Evolutionary conservation across 2,888 invertebrate species (phyloP).

Genomic region (Cataglyphis cursor): DNA sequence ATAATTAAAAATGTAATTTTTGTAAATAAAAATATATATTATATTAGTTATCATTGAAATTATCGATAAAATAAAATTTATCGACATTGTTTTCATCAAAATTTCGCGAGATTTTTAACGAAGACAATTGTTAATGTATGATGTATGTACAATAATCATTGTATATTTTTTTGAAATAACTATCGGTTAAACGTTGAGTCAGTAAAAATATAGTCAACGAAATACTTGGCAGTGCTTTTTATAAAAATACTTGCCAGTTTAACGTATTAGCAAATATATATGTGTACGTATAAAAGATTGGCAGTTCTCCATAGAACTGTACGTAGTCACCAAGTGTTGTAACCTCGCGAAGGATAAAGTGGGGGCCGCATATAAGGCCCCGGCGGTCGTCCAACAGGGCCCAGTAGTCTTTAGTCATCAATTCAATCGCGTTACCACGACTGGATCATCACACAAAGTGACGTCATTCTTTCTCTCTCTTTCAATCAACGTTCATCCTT

Average conservation of each 20-base stretch:
- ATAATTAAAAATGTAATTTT: background rate
- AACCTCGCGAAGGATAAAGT: constrained; percentile 77
- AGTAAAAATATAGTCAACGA: background rate
- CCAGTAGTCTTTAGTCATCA: constrained; percentile 86
- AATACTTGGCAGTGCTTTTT: background rate
- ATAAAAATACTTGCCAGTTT: background rate
- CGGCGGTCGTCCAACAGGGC: constrained; percentile 80
- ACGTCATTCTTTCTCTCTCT: constrained; percentile 56
- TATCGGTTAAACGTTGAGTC: background rate
- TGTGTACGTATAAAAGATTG: constrained; percentile 75
- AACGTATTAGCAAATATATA: background rate
- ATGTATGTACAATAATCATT: background rate
- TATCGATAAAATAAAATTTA: background rate
- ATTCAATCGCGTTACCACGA: constrained; percentile 72
- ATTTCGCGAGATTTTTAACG: background rate
- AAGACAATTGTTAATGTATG: background rate
- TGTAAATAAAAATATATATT: background rate
- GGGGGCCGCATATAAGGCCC: constrained; percentile 86
- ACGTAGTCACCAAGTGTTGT: constrained; percentile 74
- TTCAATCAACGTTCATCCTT: constrained; percentile 61
- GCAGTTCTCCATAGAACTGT: constrained; percentile 74
- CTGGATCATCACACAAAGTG: constrained; percentile 49
- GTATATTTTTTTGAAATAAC: background rate
- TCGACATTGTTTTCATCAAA: background rate
- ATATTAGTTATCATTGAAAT: background rate